phyloP scores from a whole-genome alignment of 2,888 invertebrate genomes.

The Ophion slaviceki region DNA sequence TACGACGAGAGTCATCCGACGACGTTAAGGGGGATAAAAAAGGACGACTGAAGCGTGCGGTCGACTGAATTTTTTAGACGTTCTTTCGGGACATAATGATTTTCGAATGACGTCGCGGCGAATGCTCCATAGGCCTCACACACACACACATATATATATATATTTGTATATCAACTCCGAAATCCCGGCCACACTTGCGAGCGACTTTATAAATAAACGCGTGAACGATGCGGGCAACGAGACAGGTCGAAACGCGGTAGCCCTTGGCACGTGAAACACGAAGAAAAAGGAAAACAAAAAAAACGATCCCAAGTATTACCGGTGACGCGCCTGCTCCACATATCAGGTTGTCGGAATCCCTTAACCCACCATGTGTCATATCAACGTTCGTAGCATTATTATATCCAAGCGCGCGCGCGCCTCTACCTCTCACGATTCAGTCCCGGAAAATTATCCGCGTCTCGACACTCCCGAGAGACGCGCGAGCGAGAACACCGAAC shows the following conservation, averaged over 20 bases:
- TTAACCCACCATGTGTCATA: constrained; percentile 78
- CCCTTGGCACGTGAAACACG: constrained; percentile 73
- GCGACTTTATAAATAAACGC: constrained; percentile 57
- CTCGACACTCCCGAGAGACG: background rate
- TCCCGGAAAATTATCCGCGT: background rate
- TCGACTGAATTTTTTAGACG: no score
- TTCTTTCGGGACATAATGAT: no score
- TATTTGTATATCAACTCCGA: no score
- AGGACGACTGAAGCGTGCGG: no score
- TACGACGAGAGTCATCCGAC: no score
- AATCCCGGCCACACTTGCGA: constrained; percentile 22
- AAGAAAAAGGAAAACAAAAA: constrained; percentile 16
- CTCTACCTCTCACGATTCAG: constrained; percentile 16
- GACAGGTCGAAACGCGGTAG: constrained; percentile 77
- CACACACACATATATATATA: no score
- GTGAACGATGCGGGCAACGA: constrained; percentile 61
- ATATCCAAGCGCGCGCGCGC: constrained; percentile 61
- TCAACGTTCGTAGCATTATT: constrained; percentile 79
- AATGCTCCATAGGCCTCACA: no score
- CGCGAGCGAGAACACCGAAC: background rate
- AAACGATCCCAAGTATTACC: constrained; percentile 80
- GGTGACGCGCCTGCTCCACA: constrained; percentile 81
- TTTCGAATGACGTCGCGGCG: no score
- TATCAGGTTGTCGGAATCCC: constrained; percentile 82
- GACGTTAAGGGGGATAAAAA: no score